Base-by-base conservation (phyloP, 2,888 invertebrate species). In the Diarsia rubi region DNA sequence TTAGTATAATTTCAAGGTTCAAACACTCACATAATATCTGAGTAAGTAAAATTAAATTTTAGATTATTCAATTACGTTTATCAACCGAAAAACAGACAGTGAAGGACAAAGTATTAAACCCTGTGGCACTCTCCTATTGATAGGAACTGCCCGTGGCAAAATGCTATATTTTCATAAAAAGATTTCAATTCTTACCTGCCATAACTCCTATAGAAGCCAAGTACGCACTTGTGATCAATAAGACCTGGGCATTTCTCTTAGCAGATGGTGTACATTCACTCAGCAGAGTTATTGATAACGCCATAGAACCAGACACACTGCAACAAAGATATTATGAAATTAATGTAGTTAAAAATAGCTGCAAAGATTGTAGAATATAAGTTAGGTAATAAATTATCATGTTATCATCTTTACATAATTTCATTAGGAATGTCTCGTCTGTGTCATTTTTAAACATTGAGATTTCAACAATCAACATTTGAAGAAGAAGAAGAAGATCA, bases 281-380 rank as follows among this genome's bases (percentile, higher is more conserved):
- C 1, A 96, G 84, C n/a, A 95, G 69, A 0, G 96, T 94, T 21
- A 94, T 70, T 0, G 92, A 87, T 5, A 96, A 73, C 0, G 95
- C 95, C 24, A 90, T 92, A 0, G 93, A 92, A 0, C 96, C 95
- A 0, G 95, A 91, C 2, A 95, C 92, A 0, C 96, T 96, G 84
- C 1, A 90, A 90, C 21, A 67, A 59, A 57, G 5, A 63, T 21
- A n/a, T n/a, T 21, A 16, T 9, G 12, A 21, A 2, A 37, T 8
- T 8, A 16, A 42, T 49, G 0, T 24, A n/a, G 11, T 27, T 27
- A 21, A 45, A 63, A 14, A 54, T 2, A 31, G 12, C 5, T 42
- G 11, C 16, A 9, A 45, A 65, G 8, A 52, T 4, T 52, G n/a
- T 52, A 14, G 4, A 19, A 54, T 16, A 21, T 57, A 3, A 4